A percentile compares a stretch with the other conserved stretches of the same genome.
These are phyloP conservation scores for Heterotis niloticus DNA, from an alignment of 2,113 vertebrate genomes.

Conservation along the genomic window DNA sequence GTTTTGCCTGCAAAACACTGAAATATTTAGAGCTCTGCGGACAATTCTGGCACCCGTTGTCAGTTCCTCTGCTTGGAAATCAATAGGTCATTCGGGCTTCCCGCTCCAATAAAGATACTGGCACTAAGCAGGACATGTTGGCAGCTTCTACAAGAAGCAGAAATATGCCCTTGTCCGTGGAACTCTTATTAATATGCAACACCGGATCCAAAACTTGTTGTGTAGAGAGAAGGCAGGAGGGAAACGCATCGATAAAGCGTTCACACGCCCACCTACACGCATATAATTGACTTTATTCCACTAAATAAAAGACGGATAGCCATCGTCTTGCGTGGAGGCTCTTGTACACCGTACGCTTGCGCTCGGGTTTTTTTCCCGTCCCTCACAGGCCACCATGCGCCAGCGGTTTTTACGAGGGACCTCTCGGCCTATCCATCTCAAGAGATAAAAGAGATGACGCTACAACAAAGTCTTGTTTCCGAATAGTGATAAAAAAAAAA, in stretches of 20 bases:
- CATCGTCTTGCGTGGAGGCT: too few relatives aligned
- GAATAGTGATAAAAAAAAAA: neutral
- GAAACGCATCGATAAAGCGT: neutral
- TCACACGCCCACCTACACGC: neutral
- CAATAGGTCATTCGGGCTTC: neutral
- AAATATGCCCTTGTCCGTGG: neutral
- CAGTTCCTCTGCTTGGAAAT: neutral
- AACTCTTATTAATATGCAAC: neutral
- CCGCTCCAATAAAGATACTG: neutral
- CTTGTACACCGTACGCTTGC: too few relatives aligned
- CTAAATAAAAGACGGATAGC: too few relatives aligned
- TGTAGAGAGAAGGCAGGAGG: too few relatives aligned
- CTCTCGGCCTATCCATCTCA: neutral
- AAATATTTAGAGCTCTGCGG: neutral
- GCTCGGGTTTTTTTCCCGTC: too few relatives aligned
- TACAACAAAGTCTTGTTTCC: neutral
- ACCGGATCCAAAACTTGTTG: neutral
- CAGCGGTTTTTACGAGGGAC: neutral
- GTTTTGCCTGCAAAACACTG: neutral
- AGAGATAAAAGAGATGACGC: neutral
- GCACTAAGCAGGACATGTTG: neutral
- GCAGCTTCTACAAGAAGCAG: neutral
- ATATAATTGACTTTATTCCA: too few relatives aligned
- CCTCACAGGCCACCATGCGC: too few relatives aligned
- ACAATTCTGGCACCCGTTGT: neutral